These are phyloP conservation scores for Ectobius pallidus DNA, from an alignment of 2,888 invertebrate genomes.

Conservation along the genomic window DNA sequence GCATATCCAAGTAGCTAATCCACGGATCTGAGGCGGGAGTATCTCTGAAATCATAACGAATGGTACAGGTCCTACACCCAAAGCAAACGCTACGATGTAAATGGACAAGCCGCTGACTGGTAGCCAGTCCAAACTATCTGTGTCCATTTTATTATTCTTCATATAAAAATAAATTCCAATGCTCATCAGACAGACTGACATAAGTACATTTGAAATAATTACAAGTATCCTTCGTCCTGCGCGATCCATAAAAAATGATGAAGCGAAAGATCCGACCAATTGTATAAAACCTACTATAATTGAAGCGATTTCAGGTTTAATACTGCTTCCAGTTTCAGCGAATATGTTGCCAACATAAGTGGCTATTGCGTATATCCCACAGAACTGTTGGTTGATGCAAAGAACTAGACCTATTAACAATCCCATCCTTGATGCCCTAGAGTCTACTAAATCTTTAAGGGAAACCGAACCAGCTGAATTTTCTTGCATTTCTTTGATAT, in stretches of 20 bases:
- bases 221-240: conserved; percentile 57
- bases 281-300: conserved; percentile 56
- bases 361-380: conserved; percentile 56
- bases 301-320: conserved; percentile 51
- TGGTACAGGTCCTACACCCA: conserved; percentile 36
- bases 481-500: conserved; percentile 44
- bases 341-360: conserved; percentile 51
- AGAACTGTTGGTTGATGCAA: conserved; percentile 55
- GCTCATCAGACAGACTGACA: conserved; percentile 48
- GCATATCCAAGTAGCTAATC: conserved; percentile 33
- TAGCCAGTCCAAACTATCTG: conserved; percentile 30
- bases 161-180: conserved; percentile 51
- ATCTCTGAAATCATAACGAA: conserved; percentile 38
- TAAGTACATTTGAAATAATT: conserved; percentile 52
- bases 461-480: conserved; percentile 32
- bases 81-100: conserved; percentile 30
- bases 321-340: conserved; percentile 47
- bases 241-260: conserved; percentile 52
- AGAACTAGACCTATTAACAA: conserved; percentile 53
- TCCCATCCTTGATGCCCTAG: conserved; percentile 52
- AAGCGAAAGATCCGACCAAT: conserved; percentile 48
- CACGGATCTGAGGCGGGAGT: conserved; percentile 36
- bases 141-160: conserved; percentile 42
- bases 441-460: conserved; percentile 51
- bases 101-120: conserved; percentile 32